A percentile compares a stretch with the other conserved stretches of the same genome.
Evolutionary conservation across 2,797 vertebrate genomes (phyloP).

Genomic region (Poeciliopsis presidionis): DNA sequence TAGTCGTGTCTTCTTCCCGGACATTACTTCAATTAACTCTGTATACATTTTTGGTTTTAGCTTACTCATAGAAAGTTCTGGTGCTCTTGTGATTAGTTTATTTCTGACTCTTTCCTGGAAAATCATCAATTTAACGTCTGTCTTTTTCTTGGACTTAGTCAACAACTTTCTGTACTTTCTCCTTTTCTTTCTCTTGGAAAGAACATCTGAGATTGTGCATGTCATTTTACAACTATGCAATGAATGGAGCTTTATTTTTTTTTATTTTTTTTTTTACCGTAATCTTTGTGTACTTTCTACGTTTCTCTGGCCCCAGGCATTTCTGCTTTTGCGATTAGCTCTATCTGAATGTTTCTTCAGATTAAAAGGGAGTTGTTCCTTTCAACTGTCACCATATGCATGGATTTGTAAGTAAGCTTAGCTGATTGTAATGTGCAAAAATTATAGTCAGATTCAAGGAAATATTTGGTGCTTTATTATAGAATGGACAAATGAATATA

Average conservation of each 20-base stretch:
- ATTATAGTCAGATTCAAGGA: not conserved
- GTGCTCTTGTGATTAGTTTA: not conserved
- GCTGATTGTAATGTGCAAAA: not conserved
- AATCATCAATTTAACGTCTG: not conserved
- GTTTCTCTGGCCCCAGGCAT: not conserved
- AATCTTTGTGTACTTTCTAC: not conserved
- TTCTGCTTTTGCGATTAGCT: not conserved
- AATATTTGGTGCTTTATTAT: not conserved
- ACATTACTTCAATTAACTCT: not conserved
- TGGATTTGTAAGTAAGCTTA: not conserved
- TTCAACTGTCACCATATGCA: not conserved
- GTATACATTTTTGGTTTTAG: not conserved
- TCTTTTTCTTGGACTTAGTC: not conserved
- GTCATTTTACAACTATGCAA: not conserved
- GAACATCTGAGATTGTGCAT: not conserved
- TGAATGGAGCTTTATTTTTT: not conserved
- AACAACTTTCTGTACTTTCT: not conserved
- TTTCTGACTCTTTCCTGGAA: not conserved
- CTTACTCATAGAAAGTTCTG: not conserved
- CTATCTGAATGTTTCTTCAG: not conserved
- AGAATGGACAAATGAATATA: not conserved
- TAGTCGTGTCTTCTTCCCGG: not conserved
- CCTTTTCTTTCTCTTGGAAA: not conserved
- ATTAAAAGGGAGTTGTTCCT: not conserved
- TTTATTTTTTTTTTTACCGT: too few relatives aligned